Percentiles rank a stretch among this genome's conserved stretches.
These are phyloP conservation scores for Drosophila paramelanica DNA, from an alignment of 2,888 invertebrate genomes.

Conservation along the genomic window DNA sequence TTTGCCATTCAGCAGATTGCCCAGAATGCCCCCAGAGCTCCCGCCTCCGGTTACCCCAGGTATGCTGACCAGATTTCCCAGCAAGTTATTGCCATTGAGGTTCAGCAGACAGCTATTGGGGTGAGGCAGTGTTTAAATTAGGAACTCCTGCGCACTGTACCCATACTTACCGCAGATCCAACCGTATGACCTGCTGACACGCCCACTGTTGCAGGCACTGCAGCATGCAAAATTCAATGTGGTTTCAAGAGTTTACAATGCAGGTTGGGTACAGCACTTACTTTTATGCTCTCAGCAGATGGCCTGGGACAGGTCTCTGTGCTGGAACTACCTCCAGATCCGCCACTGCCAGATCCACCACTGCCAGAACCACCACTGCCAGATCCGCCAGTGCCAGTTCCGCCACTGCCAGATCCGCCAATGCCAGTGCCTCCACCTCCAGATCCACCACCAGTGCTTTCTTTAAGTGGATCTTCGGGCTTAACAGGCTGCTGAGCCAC, in stretches of 20 bases:
- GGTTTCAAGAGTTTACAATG: neutral
- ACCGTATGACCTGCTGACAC: conserved; percentile 70
- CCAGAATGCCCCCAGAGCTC: conserved; percentile 65
- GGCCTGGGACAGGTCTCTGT: conserved; percentile 55
- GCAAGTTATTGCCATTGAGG: conserved; percentile 74
- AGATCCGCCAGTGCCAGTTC: neutral
- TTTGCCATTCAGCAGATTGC: conserved; percentile 52
- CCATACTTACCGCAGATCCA: conserved; percentile 73
- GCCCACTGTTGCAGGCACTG: conserved; percentile 75
- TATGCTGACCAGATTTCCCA: conserved; percentile 67
- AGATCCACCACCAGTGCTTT: conserved; percentile 1
- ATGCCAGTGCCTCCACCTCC: neutral
- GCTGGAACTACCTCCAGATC: neutral
- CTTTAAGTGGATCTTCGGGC: neutral
- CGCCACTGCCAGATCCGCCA: conserved; percentile 11
- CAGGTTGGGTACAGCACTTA: conserved; percentile 31
- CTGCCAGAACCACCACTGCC: conserved; percentile 2
- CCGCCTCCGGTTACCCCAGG: conserved; percentile 60
- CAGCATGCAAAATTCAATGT: conserved; percentile 28
- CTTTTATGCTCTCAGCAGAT: conserved; percentile 53
- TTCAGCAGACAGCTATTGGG: conserved; percentile 68
- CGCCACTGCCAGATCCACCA: neutral
- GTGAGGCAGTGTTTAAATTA: conserved; percentile 18
- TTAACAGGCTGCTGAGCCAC: neutral
- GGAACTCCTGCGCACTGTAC: neutral